Percentiles rank a stretch among this genome's conserved stretches.
Conservation (phyloP, 2,888 invertebrate genomes). For the Stictocephala bisonia region DNA sequence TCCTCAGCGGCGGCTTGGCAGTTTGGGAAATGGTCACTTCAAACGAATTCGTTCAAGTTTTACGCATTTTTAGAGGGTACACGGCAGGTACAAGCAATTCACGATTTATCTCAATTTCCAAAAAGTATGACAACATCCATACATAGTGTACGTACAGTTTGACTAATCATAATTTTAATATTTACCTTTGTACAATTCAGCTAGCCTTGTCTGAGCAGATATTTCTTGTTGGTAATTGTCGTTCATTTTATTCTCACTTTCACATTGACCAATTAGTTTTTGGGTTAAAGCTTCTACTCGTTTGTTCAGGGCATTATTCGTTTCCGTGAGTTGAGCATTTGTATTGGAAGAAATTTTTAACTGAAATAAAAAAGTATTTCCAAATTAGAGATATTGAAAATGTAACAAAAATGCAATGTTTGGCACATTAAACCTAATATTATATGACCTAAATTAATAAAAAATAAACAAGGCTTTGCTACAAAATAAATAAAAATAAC, state of each 20-base stretch:
- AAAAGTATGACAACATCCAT: no score
- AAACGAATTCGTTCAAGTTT: no score
- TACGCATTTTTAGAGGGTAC: background rate
- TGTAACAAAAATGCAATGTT: no score
- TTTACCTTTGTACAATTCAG: conserved; percentile 80
- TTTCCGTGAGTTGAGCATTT: conserved; percentile 75
- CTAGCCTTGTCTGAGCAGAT: conserved; percentile 84
- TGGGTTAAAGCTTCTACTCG: conserved; percentile 77
- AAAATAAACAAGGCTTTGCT: no score
- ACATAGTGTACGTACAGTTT: no score
- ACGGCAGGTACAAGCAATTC: background rate
- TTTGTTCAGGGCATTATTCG: conserved; percentile 74
- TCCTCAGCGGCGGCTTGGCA: no score
- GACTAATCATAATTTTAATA: background rate
- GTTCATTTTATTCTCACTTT: conserved; percentile 75
- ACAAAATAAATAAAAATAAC: no score
- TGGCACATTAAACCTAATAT: no score
- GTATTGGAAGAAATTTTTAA: conserved; percentile 77
- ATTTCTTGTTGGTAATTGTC: conserved; percentile 84
- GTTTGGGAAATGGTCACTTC: no score
- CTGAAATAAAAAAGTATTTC: conserved; percentile 57
- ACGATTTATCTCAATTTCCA: no score
- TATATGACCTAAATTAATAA: no score
- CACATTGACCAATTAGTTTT: conserved; percentile 78
- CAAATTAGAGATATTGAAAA: background rate